Conservation (phyloP, 2,888 invertebrate genomes). For the Rotaria socialis region DNA sequence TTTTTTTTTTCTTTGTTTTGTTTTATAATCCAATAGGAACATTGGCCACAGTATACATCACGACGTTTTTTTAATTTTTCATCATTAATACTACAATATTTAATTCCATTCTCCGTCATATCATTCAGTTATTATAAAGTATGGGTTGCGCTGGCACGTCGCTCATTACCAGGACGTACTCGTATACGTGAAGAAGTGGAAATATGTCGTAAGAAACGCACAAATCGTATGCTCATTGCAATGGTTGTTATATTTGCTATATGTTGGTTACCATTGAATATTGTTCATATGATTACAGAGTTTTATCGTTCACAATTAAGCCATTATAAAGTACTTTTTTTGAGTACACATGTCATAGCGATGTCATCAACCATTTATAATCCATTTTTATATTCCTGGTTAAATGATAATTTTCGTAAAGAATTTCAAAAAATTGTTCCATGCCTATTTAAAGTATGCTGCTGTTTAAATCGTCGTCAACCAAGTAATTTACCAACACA, state of each 20-base stretch:
- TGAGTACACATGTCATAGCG: conserved; percentile 79
- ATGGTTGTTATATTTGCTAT: conserved; percentile 91
- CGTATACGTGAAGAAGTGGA: conserved; percentile 83
- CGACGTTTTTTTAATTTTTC: conserved; percentile 75
- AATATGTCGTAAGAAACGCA: conserved; percentile 79
- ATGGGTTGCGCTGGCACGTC: conserved; percentile 76
- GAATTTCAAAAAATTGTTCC: conserved; percentile 68
- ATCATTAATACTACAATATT: conserved; percentile 84
- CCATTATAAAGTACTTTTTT: conserved; percentile 67
- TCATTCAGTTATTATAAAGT: conserved; percentile 89
- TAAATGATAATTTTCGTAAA: conserved; percentile 86
- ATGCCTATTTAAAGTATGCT: conserved; percentile 23
- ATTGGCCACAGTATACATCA: conserved; percentile 80
- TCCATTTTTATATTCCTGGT: conserved; percentile 87
- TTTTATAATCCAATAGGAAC: conserved; percentile 62
- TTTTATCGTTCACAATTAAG: conserved; percentile 50
- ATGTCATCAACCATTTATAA: conserved; percentile 92
- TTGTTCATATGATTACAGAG: conserved; percentile 72
- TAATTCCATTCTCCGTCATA: conserved; percentile 86
- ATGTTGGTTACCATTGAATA: conserved; percentile 77
- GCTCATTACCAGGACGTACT: conserved; percentile 69
- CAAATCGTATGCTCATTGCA: conserved; percentile 91
- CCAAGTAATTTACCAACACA: background rate
- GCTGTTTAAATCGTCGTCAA: background rate
- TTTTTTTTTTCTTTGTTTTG: background rate